A percentile compares a stretch with the other conserved stretches of the same genome.
These are phyloP conservation scores for Drosophila formosana DNA, from an alignment of 2,888 invertebrate species.

Conservation along the genomic window DNA sequence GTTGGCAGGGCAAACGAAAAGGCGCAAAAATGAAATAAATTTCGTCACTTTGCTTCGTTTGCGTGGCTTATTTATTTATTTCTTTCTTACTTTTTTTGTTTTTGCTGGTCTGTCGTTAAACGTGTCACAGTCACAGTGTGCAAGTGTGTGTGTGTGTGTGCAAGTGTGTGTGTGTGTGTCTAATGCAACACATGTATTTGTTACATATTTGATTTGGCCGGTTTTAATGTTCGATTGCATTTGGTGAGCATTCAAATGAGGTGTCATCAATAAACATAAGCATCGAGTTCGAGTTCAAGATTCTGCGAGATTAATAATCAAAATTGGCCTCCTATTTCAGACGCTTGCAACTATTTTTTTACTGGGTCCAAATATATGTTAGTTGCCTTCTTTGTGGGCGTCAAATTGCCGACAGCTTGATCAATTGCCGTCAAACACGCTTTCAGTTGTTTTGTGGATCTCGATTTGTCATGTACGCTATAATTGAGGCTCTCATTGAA, in stretches of 20 bases:
- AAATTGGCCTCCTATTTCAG: too few relatives aligned
- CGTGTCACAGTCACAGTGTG: background rate
- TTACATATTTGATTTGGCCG: background rate
- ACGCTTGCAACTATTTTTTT: too few relatives aligned
- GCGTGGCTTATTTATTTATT: constrained; percentile 5
- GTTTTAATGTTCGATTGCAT: background rate
- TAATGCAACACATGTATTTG: background rate
- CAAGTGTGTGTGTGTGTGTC: background rate
- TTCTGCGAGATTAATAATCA: too few relatives aligned
- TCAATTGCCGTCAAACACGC: background rate
- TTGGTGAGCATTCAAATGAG: background rate
- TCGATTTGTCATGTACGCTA: background rate
- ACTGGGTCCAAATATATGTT: too few relatives aligned
- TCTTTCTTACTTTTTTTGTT: background rate
- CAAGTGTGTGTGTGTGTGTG: background rate
- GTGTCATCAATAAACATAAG: too few relatives aligned
- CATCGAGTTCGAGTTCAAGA: too few relatives aligned
- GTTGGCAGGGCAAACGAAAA: constrained; percentile 9
- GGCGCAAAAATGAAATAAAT: constrained; percentile 48
- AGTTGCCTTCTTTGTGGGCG: background rate
- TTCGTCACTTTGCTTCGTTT: constrained; percentile 50
- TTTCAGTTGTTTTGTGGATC: background rate
- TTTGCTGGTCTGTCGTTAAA: background rate
- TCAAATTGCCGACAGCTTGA: background rate
- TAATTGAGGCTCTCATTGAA: background rate